Percentiles rank a stretch among this genome's conserved stretches.
phyloP scores from a whole-genome alignment of 2,888 invertebrate species.

The Ashinkailepas kermadecensis region DNA sequence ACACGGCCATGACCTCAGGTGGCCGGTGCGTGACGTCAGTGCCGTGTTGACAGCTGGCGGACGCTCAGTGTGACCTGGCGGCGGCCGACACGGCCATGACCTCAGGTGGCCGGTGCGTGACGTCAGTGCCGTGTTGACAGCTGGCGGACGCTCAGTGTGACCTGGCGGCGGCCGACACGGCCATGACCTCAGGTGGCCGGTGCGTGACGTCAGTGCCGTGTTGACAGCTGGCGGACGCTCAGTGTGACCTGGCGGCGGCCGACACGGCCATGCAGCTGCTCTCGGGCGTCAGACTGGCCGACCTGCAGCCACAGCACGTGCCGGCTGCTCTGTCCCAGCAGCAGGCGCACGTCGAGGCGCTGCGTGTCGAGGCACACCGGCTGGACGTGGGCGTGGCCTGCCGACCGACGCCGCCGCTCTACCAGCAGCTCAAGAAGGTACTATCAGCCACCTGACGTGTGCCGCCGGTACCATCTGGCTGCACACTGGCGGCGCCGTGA shows the following conservation, averaged over 20 bases:
- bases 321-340: background rate
- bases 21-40: too few relatives aligned
- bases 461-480: conserved; percentile 27
- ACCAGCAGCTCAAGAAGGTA: conserved; percentile 41
- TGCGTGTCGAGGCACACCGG: conserved; percentile 25
- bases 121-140: too few relatives aligned
- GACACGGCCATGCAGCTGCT: conserved; percentile 26
- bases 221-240: background rate
- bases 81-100: conserved; percentile 25
- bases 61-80: conserved; percentile 12
- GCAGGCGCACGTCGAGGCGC: conserved; percentile 27
- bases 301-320: conserved; percentile 1
- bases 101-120: too few relatives aligned
- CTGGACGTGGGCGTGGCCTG: conserved; percentile 34
- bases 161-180: conserved; percentile 25
- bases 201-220: too few relatives aligned
- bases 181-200: conserved; percentile 16
- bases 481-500: background rate
- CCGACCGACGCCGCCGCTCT: conserved; percentile 36
- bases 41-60: background rate
- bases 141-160: background rate
- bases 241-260: conserved; percentile 23
- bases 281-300: conserved; percentile 27
- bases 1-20: conserved; percentile 25
- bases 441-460: background rate